Conservation (phyloP, 2,113 vertebrate genomes). For the Pseudorhombus dupliciocellatus region DNA sequence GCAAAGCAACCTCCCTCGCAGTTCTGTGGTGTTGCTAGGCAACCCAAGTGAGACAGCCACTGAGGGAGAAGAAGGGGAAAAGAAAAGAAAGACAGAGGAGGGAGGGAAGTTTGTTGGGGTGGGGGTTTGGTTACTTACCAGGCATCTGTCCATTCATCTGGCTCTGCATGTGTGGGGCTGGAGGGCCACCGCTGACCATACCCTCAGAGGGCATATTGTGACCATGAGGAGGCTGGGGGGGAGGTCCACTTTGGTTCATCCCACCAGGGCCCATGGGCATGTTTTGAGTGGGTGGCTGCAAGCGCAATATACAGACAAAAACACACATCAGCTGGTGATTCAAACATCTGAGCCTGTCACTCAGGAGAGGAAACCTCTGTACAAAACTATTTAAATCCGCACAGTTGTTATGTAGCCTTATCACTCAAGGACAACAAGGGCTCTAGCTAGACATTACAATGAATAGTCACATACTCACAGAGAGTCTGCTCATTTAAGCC, state of each 20-base stretch:
- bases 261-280: slow-evolving; percentile 97
- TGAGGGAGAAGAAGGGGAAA: slow-evolving; percentile 49
- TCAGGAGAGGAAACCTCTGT: background rate
- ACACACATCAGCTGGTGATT: slow-evolving; percentile 35
- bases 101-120: slow-evolving; percentile 3
- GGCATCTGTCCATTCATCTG: slow-evolving; percentile 99
- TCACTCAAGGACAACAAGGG: background rate
- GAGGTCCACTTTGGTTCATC: slow-evolving; percentile 94
- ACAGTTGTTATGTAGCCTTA: background rate
- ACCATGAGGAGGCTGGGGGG: slow-evolving; percentile 91
- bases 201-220: slow-evolving; percentile 96
- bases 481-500: background rate
- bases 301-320: slow-evolving; percentile 63
- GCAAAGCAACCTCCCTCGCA: slow-evolving; percentile 85
- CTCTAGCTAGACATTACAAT: background rate
- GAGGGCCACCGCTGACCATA: slow-evolving; percentile 92
- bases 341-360: slow-evolving; percentile 25
- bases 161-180: slow-evolving; percentile 97
- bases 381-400: background rate
- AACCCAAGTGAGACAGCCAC: slow-evolving; percentile 77
- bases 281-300: slow-evolving; percentile 96
- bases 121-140: slow-evolving; percentile 86
- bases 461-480: background rate
- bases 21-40: slow-evolving; percentile 90
- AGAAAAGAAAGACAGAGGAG: slow-evolving; percentile 40